Evolutionary conservation across 2,797 vertebrate genomes (phyloP), one percentile per base, ranked within the genome.

Genomic region (Xyrichtys novacula): DNA sequence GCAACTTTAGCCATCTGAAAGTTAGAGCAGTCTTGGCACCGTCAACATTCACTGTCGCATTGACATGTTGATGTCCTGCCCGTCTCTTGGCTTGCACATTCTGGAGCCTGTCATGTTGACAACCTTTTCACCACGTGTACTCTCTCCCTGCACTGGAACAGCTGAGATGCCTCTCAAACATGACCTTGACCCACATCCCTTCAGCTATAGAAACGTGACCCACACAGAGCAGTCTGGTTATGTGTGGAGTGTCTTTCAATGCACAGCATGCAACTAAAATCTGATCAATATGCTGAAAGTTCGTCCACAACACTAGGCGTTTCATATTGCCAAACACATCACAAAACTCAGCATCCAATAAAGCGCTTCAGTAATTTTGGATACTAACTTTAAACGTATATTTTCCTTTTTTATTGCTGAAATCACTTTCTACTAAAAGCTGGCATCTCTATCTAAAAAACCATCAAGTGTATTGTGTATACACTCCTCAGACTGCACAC

Each of bases 131-230:
- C 9, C 47, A 55, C 2, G 6, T 74, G 54, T 28, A 58, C 17
- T 0, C 1, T 42, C 26, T 29, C 16, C 2, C 8, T 7, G 6
- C 20, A 19, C 61, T 58, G 74, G 57, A 85, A 85, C 75, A 89
- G 79, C 88, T 86, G 80, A 79, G 32, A 23, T 4, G 48, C 53
- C 16, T 22, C 14, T 40, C n/a, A n/a, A 28, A 31, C 26, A 28
- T 63, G 74, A 81, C 71, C 70, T 74, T 80, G 65, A 80, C 57
- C 78, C 23, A 69, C 53, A 77, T 74, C 16, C 54, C 11, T 14
- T 2, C 22, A 19, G 26, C 44, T 44, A 22, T 31, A 57, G 68
- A 74, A 84, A 71, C 49, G 32, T 69, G 73, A 76, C 42, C 64
- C 52, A 50, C 43, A 58, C 11, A 40, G 26, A 32, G 15, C 26